Evolutionary conservation across 2,113 vertebrate genomes (phyloP).

Genomic region (western clawed frog (Xenopus tropicalis)): DNA sequence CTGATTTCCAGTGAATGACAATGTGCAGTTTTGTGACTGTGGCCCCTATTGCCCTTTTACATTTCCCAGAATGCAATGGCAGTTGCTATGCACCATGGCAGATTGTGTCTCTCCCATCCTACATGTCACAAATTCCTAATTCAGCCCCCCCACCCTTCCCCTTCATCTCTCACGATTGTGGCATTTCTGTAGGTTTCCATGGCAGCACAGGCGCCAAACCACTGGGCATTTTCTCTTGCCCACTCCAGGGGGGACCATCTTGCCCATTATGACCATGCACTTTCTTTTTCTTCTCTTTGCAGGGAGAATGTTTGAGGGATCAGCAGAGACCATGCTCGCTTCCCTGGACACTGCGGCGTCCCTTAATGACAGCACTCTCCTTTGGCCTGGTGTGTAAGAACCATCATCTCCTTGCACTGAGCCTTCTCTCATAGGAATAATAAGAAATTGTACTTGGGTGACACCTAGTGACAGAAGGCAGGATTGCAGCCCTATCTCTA

Average conservation of each 20-base stretch:
- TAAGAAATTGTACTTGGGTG: background rate
- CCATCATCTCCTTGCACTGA: background rate
- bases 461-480: constrained; percentile 7
- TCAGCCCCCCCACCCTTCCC: background rate
- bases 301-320: constrained; percentile 95
- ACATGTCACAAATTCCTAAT: background rate
- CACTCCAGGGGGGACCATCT: background rate
- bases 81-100: background rate
- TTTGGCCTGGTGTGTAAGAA: constrained; percentile 84
- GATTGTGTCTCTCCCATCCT: background rate
- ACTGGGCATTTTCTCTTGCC: background rate
- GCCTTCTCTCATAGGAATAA: no score
- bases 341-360: constrained; percentile 81
- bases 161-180: background rate
- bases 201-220: background rate
- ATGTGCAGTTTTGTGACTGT: no score
- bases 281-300: constrained; percentile 8
- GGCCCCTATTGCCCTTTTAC: no score
- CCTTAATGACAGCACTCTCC: constrained; percentile 79
- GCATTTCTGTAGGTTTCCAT: background rate
- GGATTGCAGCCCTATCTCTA: no score
- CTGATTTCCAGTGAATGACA: no score
- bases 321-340: constrained; percentile 83
- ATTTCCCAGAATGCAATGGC: no score
- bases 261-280: background rate